phyloP scores from a whole-genome alignment of 2,888 invertebrate genomes.

The Leptinotarsa peninsularis region DNA sequence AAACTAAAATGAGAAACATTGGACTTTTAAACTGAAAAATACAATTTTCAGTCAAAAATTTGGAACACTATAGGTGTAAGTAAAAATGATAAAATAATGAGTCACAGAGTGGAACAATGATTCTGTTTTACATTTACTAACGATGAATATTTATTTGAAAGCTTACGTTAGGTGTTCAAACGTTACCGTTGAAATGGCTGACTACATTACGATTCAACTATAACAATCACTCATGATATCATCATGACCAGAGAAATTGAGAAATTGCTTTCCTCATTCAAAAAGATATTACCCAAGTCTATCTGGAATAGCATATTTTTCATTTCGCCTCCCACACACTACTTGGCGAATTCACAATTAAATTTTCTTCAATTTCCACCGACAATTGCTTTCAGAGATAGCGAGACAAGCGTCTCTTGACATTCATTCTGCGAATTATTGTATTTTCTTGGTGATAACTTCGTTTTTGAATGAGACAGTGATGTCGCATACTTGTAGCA shows the following conservation, averaged over 20 bases:
- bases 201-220: background rate
- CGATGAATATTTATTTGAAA: too few relatives aligned
- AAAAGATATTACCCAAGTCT: conserved; percentile 7
- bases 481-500: background rate
- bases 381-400: background rate
- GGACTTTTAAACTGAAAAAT: too few relatives aligned
- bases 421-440: background rate
- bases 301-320: conserved; percentile 35
- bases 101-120: too few relatives aligned
- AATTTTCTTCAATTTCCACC: conserved; percentile 42
- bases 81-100: too few relatives aligned
- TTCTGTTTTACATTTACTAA: too few relatives aligned
- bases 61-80: too few relatives aligned
- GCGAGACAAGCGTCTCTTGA: conserved; percentile 6
- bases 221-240: background rate
- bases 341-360: conserved; percentile 46
- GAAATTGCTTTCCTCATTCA: conserved; percentile 8
- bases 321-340: conserved; percentile 37
- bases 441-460: background rate
- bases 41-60: too few relatives aligned
- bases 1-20: too few relatives aligned
- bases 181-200: background rate
- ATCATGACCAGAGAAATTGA: background rate
- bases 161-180: too few relatives aligned
- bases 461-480: background rate